These are phyloP conservation scores for Lasioglossum vierecki DNA, from an alignment of 2,888 invertebrate genomes.

Conservation along the genomic window DNA sequence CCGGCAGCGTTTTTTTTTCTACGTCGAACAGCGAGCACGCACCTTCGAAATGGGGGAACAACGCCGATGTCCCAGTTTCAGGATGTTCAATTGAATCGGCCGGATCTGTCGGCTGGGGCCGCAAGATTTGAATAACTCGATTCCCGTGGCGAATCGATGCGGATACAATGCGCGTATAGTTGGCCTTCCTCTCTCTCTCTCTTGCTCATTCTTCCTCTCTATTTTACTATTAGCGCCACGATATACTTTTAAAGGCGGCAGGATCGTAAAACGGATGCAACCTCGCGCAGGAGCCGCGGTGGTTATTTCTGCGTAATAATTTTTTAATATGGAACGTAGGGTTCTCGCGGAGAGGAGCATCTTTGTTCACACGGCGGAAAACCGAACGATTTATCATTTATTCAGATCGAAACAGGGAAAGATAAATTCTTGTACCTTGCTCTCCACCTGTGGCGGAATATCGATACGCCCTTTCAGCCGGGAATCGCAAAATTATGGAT, in stretches of 20 bases:
- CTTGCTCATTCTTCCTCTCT: no score
- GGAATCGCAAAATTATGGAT: slow-evolving; percentile 4
- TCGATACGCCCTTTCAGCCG: background rate
- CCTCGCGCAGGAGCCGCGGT: no score
- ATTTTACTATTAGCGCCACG: background rate
- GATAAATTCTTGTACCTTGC: background rate
- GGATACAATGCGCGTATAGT: slow-evolving; percentile 25
- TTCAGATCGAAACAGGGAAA: background rate
- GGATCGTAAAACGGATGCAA: background rate
- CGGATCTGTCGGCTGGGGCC: slow-evolving; percentile 18
- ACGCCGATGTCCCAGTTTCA: slow-evolving; percentile 18
- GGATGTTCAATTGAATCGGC: slow-evolving; percentile 39
- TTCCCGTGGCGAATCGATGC: slow-evolving; percentile 6
- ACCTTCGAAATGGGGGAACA: slow-evolving; percentile 12
- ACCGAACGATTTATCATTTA: slow-evolving; percentile 2
- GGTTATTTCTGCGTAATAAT: background rate
- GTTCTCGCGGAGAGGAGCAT: background rate
- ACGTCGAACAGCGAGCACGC: slow-evolving; percentile 26
- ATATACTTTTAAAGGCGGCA: background rate
- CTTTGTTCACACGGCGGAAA: background rate
- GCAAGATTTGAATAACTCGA: slow-evolving; percentile 56
- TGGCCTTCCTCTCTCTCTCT: background rate
- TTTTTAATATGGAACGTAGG: background rate
- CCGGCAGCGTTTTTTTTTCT: slow-evolving; percentile 36
- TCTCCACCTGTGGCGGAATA: slow-evolving; percentile 5